These are phyloP conservation scores for Pangasius larnaudii DNA, from an alignment of 2,797 vertebrate species.

Conservation along the genomic window DNA sequence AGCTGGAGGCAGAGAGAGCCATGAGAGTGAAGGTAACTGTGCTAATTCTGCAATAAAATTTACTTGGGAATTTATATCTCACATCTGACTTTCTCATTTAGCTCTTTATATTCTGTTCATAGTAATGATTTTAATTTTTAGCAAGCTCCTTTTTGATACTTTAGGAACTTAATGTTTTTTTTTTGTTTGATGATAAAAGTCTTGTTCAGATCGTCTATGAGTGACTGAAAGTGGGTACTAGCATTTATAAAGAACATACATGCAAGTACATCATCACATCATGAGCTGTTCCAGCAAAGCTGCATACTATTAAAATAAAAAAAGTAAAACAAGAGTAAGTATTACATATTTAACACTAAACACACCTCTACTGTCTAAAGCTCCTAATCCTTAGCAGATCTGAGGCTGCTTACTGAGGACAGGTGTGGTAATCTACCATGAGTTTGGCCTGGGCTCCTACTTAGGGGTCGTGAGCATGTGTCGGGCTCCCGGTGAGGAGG, in stretches of 20 bases:
- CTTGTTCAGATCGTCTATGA: neutral
- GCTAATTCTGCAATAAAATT: neutral
- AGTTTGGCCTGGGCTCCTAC: conserved; percentile 25
- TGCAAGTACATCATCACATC: neutral
- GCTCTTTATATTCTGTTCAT: neutral
- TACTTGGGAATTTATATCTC: neutral
- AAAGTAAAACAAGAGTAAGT: neutral
- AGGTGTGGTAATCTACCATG: conserved; percentile 41
- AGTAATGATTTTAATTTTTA: neutral
- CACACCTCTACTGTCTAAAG: neutral
- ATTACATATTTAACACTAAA: neutral
- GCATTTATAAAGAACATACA: conserved; percentile 8
- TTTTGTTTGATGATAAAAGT: neutral
- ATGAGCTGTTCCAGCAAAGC: neutral
- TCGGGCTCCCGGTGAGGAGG: neutral
- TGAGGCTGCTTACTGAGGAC: conserved; percentile 14
- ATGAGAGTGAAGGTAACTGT: conserved; percentile 78
- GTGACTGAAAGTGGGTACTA: conserved; percentile 17
- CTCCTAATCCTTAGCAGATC: conserved; percentile 29
- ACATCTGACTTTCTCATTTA: neutral
- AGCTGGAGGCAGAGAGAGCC: conserved; percentile 79
- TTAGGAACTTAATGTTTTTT: no score
- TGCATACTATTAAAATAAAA: neutral
- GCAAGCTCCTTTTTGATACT: neutral
- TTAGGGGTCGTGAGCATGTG: conserved; percentile 5